Percentiles rank a stretch among this genome's conserved stretches.
Conservation (phyloP, 1,140 invertebrate species). For the Lanistes nyassanus region DNA sequence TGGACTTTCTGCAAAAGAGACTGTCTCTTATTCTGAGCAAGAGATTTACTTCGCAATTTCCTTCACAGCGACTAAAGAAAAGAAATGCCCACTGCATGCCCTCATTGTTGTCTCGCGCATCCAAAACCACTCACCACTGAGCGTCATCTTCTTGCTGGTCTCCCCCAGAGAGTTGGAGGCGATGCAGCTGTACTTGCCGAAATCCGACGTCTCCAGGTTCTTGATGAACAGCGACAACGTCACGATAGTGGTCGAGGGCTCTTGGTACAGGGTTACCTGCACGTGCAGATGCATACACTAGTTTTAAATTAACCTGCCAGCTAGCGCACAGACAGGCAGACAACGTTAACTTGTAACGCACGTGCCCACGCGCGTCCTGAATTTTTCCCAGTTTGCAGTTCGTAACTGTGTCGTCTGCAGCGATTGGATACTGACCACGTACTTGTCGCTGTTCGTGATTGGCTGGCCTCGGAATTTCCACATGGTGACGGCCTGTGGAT, state of each 20-base stretch:
- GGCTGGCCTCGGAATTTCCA: slow-evolving; percentile 82
- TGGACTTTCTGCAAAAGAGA: too few species aligned
- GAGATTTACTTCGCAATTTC: too few species aligned
- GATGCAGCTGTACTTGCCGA: slow-evolving; percentile 89
- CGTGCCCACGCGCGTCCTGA: not conserved
- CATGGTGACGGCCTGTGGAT: slow-evolving; percentile 84
- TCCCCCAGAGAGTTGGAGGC: slow-evolving; percentile 89
- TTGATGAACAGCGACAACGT: slow-evolving; percentile 85
- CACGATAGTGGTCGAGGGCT: slow-evolving; percentile 77
- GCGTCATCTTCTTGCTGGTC: slow-evolving; percentile 83
- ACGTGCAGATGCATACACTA: not conserved
- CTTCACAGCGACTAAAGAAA: too few species aligned
- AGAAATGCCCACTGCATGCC: not conserved
- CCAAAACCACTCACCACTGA: slow-evolving; percentile 80
- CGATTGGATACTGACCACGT: slow-evolving; percentile 72
- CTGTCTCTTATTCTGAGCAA: too few species aligned
- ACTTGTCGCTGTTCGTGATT: slow-evolving; percentile 66
- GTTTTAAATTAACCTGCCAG: not conserved
- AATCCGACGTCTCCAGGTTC: slow-evolving; percentile 80
- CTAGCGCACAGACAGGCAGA: not conserved
- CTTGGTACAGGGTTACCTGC: slow-evolving; percentile 8
- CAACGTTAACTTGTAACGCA: not conserved
- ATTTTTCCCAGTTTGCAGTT: not conserved
- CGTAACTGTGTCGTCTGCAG: too few species aligned
- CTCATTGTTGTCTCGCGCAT: not conserved